These are phyloP conservation scores for Oreochromis niloticus DNA, from an alignment of 2,113 vertebrate species.

Conservation along the genomic window DNA sequence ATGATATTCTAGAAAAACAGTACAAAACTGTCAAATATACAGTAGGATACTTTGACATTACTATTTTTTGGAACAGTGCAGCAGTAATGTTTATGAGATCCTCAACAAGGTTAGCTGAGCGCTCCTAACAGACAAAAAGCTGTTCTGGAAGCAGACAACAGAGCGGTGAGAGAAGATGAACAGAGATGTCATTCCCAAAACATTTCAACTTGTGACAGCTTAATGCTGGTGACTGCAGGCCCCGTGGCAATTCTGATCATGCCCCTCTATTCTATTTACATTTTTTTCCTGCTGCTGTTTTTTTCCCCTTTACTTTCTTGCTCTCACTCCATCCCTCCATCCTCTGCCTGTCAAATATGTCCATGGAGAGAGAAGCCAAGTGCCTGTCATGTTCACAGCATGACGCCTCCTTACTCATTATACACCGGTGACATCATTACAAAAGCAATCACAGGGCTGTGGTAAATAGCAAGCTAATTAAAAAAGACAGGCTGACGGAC, in stretches of 20 bases:
- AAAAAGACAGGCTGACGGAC: conserved; percentile 60
- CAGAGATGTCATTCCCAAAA: conserved; percentile 22
- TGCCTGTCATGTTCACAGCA: conserved; percentile 65
- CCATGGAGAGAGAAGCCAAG: conserved; percentile 19
- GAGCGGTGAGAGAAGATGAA: background rate
- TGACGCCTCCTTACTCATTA: conserved; percentile 69
- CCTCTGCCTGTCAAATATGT: conserved; percentile 36
- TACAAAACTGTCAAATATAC: no score
- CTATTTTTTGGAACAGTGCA: background rate
- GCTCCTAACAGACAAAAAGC: background rate
- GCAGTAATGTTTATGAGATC: conserved; percentile 14
- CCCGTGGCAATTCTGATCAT: conserved; percentile 35
- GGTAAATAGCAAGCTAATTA: conserved; percentile 73
- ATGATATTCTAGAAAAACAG: no score
- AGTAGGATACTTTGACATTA: no score
- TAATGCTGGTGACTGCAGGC: conserved; percentile 8
- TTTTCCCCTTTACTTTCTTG: background rate
- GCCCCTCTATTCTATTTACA: conserved; percentile 28
- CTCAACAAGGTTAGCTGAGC: background rate
- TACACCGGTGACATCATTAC: conserved; percentile 72
- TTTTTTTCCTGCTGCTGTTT: conserved; percentile 26
- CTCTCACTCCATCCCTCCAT: background rate
- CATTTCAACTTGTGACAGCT: conserved; percentile 47
- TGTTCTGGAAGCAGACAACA: background rate
- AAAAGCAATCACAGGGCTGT: conserved; percentile 69